Base-by-base conservation (phyloP, 2,888 invertebrate genomes). In the Epicampocera succincta region DNA sequence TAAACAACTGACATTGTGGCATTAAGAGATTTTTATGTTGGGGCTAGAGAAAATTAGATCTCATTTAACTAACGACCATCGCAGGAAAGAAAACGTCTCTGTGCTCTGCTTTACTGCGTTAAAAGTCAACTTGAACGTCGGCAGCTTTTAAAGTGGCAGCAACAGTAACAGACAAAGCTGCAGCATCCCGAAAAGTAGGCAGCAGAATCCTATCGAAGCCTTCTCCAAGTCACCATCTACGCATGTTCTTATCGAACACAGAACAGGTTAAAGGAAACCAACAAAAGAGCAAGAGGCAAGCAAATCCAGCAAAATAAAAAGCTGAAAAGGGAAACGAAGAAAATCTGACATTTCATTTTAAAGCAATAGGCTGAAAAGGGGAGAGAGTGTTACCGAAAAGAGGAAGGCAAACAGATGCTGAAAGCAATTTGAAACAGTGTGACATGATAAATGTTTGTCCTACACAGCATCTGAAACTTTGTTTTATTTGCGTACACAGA, bases 1-100 rank as follows among this genome's bases (percentile, higher is more conserved):
- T 29, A 48, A 77, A 46, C 54, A 63, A 68, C 68, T 76, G 72
- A 48, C 61, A 56, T 50, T 60, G 42, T 63, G 61, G 44, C 33
- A 65, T 80, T 71, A 80, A 77, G 81, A 81, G 81, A 81, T 73
- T 73, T 68, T 42, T 58, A 46, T 74, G 56, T 58, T 74, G 48
- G 8, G 12, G 13, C 63, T 65, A 54, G 25, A 65, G 56, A 12
- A 65, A 48, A 56, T 33, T 46, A 33, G 44, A 75, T 75, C 80
- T 80, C 69, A 69, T 65, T 75, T 74, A 46, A 42, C 44, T 21
- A 44, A 65, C n/a, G 56, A 0, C 63, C 63, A 56, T 33, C 17
- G 21, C 8, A 3, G 17, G 50, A 17, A 25, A 21, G 11, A 25
- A 15, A 33, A 33, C 5, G 8, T 33, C 9, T 9, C 33, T 33